Evolutionary conservation across 2,113 vertebrate species (phyloP), one percentile per base, ranked within the genome.

Genomic region (Brachypteracias leptosomus): DNA sequence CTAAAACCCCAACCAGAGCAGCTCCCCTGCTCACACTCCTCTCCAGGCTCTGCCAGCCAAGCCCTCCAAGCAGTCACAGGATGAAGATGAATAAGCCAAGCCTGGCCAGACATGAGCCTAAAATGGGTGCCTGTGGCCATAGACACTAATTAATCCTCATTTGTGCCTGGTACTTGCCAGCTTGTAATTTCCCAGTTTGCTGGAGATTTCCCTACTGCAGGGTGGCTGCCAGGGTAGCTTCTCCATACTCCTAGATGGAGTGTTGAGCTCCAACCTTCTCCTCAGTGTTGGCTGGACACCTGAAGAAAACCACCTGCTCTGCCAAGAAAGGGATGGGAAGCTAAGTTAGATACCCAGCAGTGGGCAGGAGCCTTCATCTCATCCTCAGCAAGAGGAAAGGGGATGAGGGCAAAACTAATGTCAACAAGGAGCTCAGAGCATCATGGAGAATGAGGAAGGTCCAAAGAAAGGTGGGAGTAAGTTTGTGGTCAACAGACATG

Each of bases 351-450:
- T 42, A 58, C 12, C 11, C 11, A 7, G 15, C 8, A 25, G n/a
- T 6, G 7, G n/a, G n/a, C 33, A 82, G n/a, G 38, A 74, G 40
- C 10, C 25, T 12, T 38, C 52, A 44, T 3, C 33, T 40, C 51
- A 26, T 14, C 8, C n/a, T 72, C 44, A 40, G 33, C 16, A 49
- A 71, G 12, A 67, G 7, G 66, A 9, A 10, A 15, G 35, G 18
- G 24, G 2, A 9, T 22, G 36, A 68, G 29, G 15, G 11, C 12
- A 46, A 11, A 57, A 31, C 7, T 0, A 1, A 5, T 9, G 20
- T 28, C 61, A 58, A 5, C 0, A 1, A 5, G n/a, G 14, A 57
- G 8, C 46, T 47, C 25, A 20, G 38, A 36, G 11, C 35, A 61
- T 25, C 26, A 26, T 46, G 22, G 59, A n/a, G 35, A 47, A 57